These are phyloP conservation scores for Cotesia vestalis DNA, from an alignment of 1,140 invertebrate genomes.

Conservation along the genomic window DNA sequence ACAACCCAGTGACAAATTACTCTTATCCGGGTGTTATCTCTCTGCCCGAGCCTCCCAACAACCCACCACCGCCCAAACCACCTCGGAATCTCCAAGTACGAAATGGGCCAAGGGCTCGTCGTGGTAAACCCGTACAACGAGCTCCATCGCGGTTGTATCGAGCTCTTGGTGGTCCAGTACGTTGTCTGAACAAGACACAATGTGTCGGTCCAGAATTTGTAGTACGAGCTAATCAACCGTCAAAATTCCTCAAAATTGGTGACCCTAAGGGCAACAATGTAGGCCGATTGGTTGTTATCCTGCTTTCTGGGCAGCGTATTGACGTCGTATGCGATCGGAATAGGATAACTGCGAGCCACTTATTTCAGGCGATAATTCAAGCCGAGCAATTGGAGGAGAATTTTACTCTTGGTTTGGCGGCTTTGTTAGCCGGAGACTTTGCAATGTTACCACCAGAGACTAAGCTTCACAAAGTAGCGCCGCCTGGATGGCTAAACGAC, in stretches of 20 bases:
- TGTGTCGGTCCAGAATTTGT: slow-evolving; percentile 80
- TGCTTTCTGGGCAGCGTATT: slow-evolving; percentile 80
- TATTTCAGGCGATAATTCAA: slow-evolving; percentile 76
- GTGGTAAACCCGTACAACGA: slow-evolving; percentile 74
- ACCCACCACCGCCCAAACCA: slow-evolving; percentile 48
- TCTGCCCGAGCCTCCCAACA: neutral
- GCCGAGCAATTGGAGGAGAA: slow-evolving; percentile 78
- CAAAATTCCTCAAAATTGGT: slow-evolving; percentile 69
- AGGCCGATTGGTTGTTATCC: slow-evolving; percentile 73
- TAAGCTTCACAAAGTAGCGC: slow-evolving; percentile 78
- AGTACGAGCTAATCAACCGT: slow-evolving; percentile 72
- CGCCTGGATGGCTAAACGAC: slow-evolving; percentile 71
- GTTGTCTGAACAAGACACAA: slow-evolving; percentile 60
- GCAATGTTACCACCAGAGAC: slow-evolving; percentile 82
- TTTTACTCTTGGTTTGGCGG: slow-evolving; percentile 80
- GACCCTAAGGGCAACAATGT: slow-evolving; percentile 60
- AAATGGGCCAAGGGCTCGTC: slow-evolving; percentile 59
- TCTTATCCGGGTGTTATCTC: neutral
- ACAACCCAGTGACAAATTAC: slow-evolving; percentile 4
- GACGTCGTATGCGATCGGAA: slow-evolving; percentile 78
- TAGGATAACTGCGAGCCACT: slow-evolving; percentile 75
- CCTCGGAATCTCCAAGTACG: slow-evolving; percentile 52
- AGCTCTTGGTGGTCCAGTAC: slow-evolving; percentile 64
- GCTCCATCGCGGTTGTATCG: slow-evolving; percentile 76
- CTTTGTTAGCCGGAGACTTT: slow-evolving; percentile 80